Conservation (phyloP, 2,888 invertebrate species). For the Sipha maydis region DNA sequence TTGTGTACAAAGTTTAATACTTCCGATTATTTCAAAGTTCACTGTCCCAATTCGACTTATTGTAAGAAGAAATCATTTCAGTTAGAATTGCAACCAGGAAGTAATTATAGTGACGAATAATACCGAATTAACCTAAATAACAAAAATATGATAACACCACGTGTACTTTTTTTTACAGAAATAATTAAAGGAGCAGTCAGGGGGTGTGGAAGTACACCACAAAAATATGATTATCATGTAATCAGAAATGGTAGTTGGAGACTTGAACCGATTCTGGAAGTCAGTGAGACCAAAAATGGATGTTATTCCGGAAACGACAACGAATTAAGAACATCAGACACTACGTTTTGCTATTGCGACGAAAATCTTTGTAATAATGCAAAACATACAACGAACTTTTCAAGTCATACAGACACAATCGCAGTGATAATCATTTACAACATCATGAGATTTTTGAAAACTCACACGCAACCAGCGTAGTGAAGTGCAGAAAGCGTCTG, state of each 20-base stretch:
- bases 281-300: slow-evolving; percentile 72
- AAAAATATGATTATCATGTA: slow-evolving; percentile 75
- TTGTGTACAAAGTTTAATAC: slow-evolving; percentile 82
- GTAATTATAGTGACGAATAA: slow-evolving; percentile 68
- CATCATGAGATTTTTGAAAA: slow-evolving; percentile 72
- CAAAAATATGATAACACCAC: background rate
- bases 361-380: slow-evolving; percentile 78
- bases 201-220: slow-evolving; percentile 83
- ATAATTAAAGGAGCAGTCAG: slow-evolving; percentile 73
- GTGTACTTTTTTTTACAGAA: slow-evolving; percentile 69
- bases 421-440: slow-evolving; percentile 74
- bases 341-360: slow-evolving; percentile 81
- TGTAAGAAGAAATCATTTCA: slow-evolving; percentile 81
- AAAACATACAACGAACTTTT: slow-evolving; percentile 66
- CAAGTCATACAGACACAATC: slow-evolving; percentile 72
- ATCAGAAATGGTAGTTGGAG: slow-evolving; percentile 75
- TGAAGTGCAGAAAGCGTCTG: background rate
- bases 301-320: slow-evolving; percentile 76
- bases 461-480: slow-evolving; percentile 56
- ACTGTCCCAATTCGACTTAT: slow-evolving; percentile 85
- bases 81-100: slow-evolving; percentile 76
- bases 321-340: slow-evolving; percentile 73
- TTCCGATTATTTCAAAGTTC: slow-evolving; percentile 76
- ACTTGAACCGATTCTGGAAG: slow-evolving; percentile 72
- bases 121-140: background rate